phyloP scores from a whole-genome alignment of 2,113 vertebrate genomes.

The Neoarius graeffei region DNA sequence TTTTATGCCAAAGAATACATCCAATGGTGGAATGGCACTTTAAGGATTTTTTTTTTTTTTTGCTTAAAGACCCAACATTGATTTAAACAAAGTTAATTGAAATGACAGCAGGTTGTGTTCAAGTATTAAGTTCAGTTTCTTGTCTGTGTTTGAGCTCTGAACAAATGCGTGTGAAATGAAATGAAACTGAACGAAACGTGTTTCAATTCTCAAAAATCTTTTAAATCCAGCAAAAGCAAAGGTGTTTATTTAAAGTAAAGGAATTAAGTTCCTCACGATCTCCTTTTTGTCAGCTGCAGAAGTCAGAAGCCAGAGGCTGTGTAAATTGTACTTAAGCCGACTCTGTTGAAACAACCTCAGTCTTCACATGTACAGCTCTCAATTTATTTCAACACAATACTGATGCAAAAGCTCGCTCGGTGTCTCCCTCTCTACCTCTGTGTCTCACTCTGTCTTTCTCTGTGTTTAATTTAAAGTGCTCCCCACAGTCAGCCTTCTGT shows the following conservation, averaged over 20 bases:
- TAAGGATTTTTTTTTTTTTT: not conserved
- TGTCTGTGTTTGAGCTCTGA: not conserved
- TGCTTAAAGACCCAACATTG: not conserved
- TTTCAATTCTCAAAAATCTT: not conserved
- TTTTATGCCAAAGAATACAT: too few relatives aligned
- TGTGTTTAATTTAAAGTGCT: constrained; percentile 73
- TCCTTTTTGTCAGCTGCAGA: not conserved
- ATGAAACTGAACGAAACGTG: not conserved
- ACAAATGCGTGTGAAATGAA: not conserved
- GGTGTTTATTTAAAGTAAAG: not conserved
- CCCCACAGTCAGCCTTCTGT: constrained; percentile 70
- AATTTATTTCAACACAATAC: not conserved
- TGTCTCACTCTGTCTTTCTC: constrained; percentile 19
- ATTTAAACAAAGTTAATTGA: not conserved
- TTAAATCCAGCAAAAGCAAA: not conserved
- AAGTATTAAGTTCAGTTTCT: not conserved
- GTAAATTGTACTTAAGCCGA: not conserved
- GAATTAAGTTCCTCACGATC: not conserved
- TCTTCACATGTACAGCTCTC: not conserved
- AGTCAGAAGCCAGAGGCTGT: not conserved
- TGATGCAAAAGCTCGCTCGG: not conserved
- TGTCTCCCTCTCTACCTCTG: constrained; percentile 39
- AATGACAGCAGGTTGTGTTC: not conserved
- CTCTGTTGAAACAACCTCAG: not conserved
- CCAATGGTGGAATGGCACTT: too few relatives aligned